Evolutionary conservation across 1,140 invertebrate genomes (phyloP).

Genomic region (Rhopalosiphum padi): DNA sequence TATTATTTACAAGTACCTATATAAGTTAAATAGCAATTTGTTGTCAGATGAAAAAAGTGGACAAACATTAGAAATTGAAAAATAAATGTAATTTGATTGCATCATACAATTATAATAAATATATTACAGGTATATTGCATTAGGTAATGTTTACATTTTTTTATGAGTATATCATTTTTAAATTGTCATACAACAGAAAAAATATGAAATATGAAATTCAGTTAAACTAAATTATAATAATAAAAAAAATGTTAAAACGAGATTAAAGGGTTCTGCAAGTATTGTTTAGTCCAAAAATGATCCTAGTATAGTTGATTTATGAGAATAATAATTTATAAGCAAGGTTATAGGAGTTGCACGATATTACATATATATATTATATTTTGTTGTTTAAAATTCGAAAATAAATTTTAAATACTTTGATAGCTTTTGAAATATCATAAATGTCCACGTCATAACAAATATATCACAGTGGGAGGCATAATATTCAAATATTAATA

Average conservation of each 20-base stretch:
- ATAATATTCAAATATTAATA: slow-evolving; percentile 8
- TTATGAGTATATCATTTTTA: neutral
- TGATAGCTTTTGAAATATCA: slow-evolving; percentile 19
- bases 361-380: neutral
- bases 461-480: neutral
- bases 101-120: neutral
- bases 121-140: neutral
- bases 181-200: neutral
- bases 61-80: neutral
- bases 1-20: neutral
- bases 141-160: neutral
- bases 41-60: neutral
- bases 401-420: slow-evolving; percentile 17
- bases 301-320: neutral
- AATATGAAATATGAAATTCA: neutral
- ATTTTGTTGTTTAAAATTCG: slow-evolving; percentile 23
- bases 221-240: neutral
- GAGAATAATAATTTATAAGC: neutral
- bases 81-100: neutral
- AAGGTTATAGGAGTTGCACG: neutral
- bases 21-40: neutral
- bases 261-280: neutral
- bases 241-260: neutral
- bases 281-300: neutral
- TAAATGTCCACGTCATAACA: neutral